Conservation (phyloP, 2,113 vertebrate genomes). For the Chrysemys picta region DNA sequence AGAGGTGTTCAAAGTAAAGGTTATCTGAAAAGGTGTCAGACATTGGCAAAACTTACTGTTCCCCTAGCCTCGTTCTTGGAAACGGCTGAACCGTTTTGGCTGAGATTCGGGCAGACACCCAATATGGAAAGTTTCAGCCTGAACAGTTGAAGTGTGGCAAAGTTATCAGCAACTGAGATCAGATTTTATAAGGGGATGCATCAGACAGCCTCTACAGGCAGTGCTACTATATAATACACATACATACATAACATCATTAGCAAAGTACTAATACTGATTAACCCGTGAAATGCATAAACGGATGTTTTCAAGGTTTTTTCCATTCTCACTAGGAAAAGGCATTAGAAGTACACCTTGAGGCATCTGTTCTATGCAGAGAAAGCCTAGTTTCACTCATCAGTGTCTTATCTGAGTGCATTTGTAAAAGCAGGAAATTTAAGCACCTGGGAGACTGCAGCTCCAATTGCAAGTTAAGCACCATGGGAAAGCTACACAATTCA, state of each 20-base stretch:
- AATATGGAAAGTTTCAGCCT: no score
- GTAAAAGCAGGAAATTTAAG: not conserved
- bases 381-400: not conserved
- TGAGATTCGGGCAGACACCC: no score
- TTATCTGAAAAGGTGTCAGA: no score
- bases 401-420: not conserved
- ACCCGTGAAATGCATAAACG: not conserved
- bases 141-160: not conserved
- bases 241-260: not conserved
- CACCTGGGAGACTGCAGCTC: no score
- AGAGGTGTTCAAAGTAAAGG: not conserved
- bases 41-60: no score
- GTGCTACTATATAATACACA: not conserved
- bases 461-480: not conserved
- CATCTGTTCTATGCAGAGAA: not conserved
- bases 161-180: not conserved
- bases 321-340: not conserved
- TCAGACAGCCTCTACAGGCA: no score
- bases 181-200: not conserved
- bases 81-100: no score
- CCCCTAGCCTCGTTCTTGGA: no score
- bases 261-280: not conserved
- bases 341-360: not conserved
- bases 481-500: not conserved
- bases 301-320: not conserved